Evolutionary conservation across 2,797 vertebrate genomes (phyloP).

Genomic region (Potorous gilbertii): DNA sequence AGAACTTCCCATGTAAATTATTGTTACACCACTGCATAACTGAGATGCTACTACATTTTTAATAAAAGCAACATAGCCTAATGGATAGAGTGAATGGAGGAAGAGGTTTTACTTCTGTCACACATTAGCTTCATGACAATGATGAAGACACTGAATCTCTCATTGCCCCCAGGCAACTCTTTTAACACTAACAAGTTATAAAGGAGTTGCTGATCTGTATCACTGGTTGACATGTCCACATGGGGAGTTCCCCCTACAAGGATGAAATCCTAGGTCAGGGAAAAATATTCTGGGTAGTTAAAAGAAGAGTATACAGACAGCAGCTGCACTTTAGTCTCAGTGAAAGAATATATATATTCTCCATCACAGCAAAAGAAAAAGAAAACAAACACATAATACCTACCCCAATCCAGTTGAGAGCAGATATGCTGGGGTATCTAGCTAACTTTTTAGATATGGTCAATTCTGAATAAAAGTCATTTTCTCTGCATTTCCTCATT

Average conservation of each 20-base stretch:
- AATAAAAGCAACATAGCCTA: background rate
- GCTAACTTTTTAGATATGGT: background rate
- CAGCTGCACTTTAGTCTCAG: background rate
- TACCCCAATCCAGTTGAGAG: background rate
- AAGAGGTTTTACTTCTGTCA: background rate
- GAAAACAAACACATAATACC: background rate
- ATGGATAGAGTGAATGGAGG: background rate
- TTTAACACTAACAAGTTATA: background rate
- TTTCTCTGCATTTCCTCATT: slow-evolving; percentile 32
- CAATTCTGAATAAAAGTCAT: slow-evolving; percentile 16
- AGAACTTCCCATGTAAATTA: too few relatives aligned
- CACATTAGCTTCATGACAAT: background rate
- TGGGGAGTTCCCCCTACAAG: background rate
- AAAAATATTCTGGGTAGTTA: background rate
- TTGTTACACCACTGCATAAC: background rate
- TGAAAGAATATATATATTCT: background rate
- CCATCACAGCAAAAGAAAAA: slow-evolving; percentile 23
- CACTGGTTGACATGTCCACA: background rate
- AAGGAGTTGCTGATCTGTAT: background rate
- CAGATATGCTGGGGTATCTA: background rate
- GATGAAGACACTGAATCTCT: background rate
- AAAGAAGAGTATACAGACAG: background rate
- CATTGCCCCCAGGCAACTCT: background rate
- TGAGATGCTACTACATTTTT: background rate
- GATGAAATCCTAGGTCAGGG: background rate